Evolutionary conservation across 2,113 vertebrate species (phyloP), one percentile per base, ranked within the genome.

Genomic region (Tricholaema leucomelas): DNA sequence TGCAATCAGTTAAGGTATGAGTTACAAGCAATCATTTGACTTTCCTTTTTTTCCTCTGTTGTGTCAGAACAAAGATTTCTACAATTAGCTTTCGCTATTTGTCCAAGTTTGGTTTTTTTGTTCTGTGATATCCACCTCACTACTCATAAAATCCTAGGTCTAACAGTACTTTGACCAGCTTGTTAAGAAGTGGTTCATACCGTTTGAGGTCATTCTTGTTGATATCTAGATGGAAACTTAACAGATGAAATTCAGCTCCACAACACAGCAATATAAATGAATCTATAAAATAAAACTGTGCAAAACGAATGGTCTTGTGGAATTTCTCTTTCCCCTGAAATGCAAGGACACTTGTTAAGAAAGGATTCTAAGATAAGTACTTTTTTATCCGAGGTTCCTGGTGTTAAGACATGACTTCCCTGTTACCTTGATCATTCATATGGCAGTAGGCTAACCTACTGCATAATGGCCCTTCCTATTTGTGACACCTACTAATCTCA

Each of bases 251-350:
- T 75, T 98, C 98, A 12, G 97, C 95, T 87, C 98, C 98, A n/a
- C 97, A 98, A 23, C 97, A 97, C 66, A 98, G n/a, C 60, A 99
- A 91, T 52, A 99, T 82, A 94, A 99, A 99, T 23, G 96, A 81
- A 75, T 99, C 98, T 7, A 99, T 88, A 83, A 98, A 99, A 95
- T 98, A 99, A 96, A 99, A 99, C 96, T 98, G 99, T 19, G 98
- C 98, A 28, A 93, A 95, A 24, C 66, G 85, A 36, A 98, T 85
- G 16, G 97, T 90, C 93, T 96, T 98, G 46, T 91, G 89, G 87
- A 98, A 98, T n/a, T 81, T 87, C 5, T 97, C 97, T 85, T 92
- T 93, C n/a, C 95, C 97, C 98, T 99, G 83, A 69, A 96, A 96
- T n/a, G 64, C 5, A 89, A 92, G 86, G 82, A n/a, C 64, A 35